These are phyloP conservation scores for Rhyacophila brunnea DNA, from an alignment of 1,140 invertebrate species.

Conservation along the genomic window DNA sequence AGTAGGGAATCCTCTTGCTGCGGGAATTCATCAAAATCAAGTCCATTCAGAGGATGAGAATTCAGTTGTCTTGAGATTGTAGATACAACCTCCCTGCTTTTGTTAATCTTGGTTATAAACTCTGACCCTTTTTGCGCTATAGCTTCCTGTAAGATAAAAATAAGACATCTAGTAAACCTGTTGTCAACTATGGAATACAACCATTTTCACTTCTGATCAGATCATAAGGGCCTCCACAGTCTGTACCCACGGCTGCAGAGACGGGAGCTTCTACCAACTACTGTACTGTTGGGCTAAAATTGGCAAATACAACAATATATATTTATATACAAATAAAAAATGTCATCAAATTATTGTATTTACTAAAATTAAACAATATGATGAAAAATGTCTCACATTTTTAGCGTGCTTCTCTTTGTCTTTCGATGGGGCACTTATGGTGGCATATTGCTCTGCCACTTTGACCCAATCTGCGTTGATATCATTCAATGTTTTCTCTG, in stretches of 20 bases:
- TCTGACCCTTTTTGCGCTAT: conserved; percentile 44
- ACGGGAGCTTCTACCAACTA: no score
- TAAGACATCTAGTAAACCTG: no score
- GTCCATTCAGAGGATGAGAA: conserved; percentile 56
- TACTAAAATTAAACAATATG: conserved; percentile 13
- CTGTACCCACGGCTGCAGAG: no score
- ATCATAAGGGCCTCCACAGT: no score
- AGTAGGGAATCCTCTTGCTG: conserved; percentile 58
- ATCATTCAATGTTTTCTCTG: conserved; percentile 40
- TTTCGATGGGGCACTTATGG: conserved; percentile 33
- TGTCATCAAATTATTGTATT: neutral
- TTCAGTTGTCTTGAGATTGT: conserved; percentile 57
- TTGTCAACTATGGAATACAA: no score
- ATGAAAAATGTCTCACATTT: conserved; percentile 38
- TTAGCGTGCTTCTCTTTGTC: conserved; percentile 40
- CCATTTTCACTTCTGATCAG: no score
- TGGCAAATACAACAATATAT: neutral
- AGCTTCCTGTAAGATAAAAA: conserved; percentile 31
- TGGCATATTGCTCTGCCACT: conserved; percentile 35
- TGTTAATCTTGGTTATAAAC: conserved; percentile 59
- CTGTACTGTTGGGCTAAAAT: no score
- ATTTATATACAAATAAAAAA: neutral
- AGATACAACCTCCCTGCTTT: conserved; percentile 58
- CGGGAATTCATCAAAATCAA: conserved; percentile 65
- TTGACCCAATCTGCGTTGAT: conserved; percentile 34